phyloP scores from a whole-genome alignment of 2,797 vertebrate genomes.

The Dromococcyx pavoninus region DNA sequence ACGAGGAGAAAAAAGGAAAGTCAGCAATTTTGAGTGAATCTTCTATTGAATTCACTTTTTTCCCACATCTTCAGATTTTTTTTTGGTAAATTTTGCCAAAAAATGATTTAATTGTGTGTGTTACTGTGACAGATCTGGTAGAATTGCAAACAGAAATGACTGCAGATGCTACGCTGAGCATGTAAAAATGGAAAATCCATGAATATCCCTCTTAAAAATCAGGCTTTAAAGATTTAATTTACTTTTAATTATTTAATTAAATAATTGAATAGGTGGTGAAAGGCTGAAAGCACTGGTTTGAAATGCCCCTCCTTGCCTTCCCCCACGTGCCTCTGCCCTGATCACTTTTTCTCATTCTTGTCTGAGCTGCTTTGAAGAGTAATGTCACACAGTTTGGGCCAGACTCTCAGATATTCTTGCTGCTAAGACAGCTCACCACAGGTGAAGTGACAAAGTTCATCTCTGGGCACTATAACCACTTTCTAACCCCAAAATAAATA shows the following conservation, averaged over 20 bases:
- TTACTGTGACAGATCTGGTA: neutral
- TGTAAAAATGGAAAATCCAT: neutral
- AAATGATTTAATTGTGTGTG: neutral
- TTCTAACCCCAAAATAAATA: neutral
- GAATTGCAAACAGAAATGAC: neutral
- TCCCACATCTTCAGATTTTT: neutral
- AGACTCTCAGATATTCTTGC: neutral
- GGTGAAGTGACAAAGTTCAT: neutral
- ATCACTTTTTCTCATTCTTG: neutral
- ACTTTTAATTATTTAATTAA: neutral
- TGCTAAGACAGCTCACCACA: neutral
- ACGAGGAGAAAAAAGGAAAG: neutral
- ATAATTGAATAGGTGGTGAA: neutral
- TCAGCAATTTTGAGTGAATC: neutral
- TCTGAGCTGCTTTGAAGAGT: neutral
- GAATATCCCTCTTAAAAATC: neutral
- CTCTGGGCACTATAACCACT: neutral
- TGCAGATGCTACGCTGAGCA: neutral
- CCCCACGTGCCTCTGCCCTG: neutral
- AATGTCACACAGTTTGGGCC: fast-evolving
- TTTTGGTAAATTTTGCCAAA: neutral
- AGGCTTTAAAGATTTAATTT: neutral
- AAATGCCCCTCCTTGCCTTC: neutral
- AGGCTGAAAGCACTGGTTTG: neutral
- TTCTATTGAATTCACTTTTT: neutral